A percentile compares a stretch with the other conserved stretches of the same genome.
Evolutionary conservation across 2,888 invertebrate species (phyloP).

Genomic region (Brachypalpus laphriformis): DNA sequence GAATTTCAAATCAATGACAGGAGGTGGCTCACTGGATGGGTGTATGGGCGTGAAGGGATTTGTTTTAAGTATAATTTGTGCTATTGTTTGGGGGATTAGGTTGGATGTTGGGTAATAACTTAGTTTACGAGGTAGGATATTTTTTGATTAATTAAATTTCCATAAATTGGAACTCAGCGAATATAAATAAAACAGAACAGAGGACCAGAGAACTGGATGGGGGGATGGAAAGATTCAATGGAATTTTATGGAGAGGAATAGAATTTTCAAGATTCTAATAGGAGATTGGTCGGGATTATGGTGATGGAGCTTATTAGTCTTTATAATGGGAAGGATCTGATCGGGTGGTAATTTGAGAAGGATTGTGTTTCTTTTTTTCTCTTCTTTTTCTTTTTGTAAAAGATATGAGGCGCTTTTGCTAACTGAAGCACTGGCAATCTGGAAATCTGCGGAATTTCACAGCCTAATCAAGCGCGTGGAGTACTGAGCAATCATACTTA

Average conservation of each 20-base stretch:
- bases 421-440: not conserved
- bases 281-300: not conserved
- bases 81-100: conserved; percentile 56
- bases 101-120: conserved; percentile 55
- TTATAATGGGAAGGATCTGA: conserved; percentile 20
- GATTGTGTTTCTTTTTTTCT: not conserved
- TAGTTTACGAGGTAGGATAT: conserved; percentile 50
- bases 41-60: conserved; percentile 8
- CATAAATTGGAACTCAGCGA: conserved; percentile 58
- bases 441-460: too few relatives aligned
- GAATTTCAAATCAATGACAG: conserved; percentile 40
- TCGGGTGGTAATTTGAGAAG: conserved; percentile 6
- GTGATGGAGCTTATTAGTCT: conserved; percentile 8
- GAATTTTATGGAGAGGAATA: not conserved
- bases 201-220: not conserved
- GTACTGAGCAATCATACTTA: too few relatives aligned
- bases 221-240: not conserved
- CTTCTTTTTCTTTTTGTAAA: too few relatives aligned
- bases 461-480: too few relatives aligned
- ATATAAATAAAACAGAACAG: not conserved
- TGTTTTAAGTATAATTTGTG: conserved; percentile 63
- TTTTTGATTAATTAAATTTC: conserved; percentile 68
- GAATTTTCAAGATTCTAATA: conserved; percentile 1
- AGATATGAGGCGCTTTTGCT: not conserved
- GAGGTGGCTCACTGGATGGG: too few relatives aligned